These are phyloP conservation scores for Siniperca knerii DNA, from an alignment of 2,113 vertebrate genomes.

Conservation along the genomic window DNA sequence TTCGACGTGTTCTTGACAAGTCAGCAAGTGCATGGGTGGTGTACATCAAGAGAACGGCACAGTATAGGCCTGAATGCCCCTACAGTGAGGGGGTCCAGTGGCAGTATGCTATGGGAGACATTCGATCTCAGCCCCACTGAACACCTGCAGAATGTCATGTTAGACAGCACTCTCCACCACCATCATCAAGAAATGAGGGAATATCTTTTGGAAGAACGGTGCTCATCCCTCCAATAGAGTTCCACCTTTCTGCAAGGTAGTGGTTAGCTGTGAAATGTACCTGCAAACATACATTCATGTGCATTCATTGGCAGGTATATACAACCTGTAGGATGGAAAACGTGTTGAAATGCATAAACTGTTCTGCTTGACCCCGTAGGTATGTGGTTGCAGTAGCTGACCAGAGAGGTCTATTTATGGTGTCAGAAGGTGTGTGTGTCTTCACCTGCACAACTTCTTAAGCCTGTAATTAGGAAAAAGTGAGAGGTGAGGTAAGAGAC, in stretches of 20 bases:
- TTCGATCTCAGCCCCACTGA: too few species aligned
- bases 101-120: too few species aligned
- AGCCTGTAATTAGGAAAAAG: constrained; percentile 69
- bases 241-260: neutral
- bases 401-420: constrained; percentile 56
- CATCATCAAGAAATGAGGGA: too few species aligned
- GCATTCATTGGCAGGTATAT: constrained; percentile 1
- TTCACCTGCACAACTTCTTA: constrained; percentile 36
- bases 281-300: neutral
- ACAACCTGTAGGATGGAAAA: constrained; percentile 13
- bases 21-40: too few species aligned
- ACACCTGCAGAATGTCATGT: too few species aligned
- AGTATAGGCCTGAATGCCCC: too few species aligned
- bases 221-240: too few species aligned
- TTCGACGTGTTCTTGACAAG: too few species aligned
- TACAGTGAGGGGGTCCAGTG: too few species aligned
- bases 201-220: too few species aligned
- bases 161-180: too few species aligned
- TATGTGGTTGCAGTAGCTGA: constrained; percentile 45
- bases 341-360: constrained; percentile 26
- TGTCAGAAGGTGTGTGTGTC: constrained; percentile 53
- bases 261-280: constrained; percentile 8
- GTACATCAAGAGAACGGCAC: too few species aligned
- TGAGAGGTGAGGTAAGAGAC: constrained; percentile 56
- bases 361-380: constrained; percentile 41